Evolutionary conservation across 2,797 vertebrate species (phyloP).

Genomic region (Coluber constrictor): DNA sequence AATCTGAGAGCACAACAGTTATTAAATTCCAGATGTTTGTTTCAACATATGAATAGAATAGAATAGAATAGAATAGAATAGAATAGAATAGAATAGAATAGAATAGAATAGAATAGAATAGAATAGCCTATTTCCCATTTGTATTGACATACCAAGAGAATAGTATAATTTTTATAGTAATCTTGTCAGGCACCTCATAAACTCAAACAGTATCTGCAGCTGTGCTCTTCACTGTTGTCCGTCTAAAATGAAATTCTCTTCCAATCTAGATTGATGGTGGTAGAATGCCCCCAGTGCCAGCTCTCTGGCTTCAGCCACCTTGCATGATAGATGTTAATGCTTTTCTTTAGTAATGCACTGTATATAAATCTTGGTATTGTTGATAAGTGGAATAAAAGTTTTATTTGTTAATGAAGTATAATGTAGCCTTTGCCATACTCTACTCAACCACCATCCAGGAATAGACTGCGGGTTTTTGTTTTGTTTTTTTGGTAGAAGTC

Average conservation of each 20-base stretch:
- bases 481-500: constrained; percentile 66
- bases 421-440: constrained; percentile 74
- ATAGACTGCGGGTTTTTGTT: constrained; percentile 52
- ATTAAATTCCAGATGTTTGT: background rate
- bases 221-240: constrained; percentile 21
- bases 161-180: constrained; percentile 15
- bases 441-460: constrained; percentile 75
- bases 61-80: too few relatives aligned
- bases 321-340: constrained; percentile 65
- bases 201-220: background rate
- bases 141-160: background rate
- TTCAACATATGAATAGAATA: background rate
- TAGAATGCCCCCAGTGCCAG: constrained; percentile 48
- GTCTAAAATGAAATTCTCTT: constrained; percentile 48
- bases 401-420: constrained; percentile 86
- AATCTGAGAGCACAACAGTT: background rate
- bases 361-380: constrained; percentile 62
- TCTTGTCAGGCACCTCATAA: constrained; percentile 24
- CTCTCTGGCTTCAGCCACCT: constrained; percentile 51
- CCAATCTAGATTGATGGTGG: constrained; percentile 44
- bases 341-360: constrained; percentile 50
- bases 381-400: constrained; percentile 69
- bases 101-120: background rate
- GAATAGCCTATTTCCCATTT: background rate
- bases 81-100: too few relatives aligned